Percentiles rank a stretch among this genome's conserved stretches.
Conservation (phyloP, 2,888 invertebrate species). For the Colletes collaris region DNA sequence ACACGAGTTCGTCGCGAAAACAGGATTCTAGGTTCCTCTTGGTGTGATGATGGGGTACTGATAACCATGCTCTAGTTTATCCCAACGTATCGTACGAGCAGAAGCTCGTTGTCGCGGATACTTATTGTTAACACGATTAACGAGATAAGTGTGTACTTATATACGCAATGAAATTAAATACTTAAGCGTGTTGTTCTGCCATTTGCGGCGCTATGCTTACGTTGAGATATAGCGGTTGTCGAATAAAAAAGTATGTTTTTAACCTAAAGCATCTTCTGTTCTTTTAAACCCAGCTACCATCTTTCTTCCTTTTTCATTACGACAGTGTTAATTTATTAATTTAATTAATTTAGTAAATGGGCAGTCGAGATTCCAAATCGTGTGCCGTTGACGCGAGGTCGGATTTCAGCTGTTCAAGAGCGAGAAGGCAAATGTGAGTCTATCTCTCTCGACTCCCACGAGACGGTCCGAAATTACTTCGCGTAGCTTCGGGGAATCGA, state of each 20-base stretch:
- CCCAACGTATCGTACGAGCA: constrained; percentile 22
- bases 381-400: too few relatives aligned
- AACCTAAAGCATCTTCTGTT: constrained; percentile 63
- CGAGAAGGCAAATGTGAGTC: too few relatives aligned
- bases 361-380: too few relatives aligned
- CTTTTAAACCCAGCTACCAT: not conserved
- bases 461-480: too few relatives aligned
- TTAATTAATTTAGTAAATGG: too few relatives aligned
- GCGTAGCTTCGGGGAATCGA: too few relatives aligned
- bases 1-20: constrained; percentile 15
- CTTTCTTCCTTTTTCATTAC: too few relatives aligned
- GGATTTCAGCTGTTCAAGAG: too few relatives aligned
- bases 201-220: constrained; percentile 63
- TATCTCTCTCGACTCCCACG: too few relatives aligned
- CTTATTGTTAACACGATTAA: constrained; percentile 57
- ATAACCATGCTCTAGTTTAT: constrained; percentile 28
- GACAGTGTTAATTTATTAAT: not conserved
- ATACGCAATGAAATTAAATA: constrained; percentile 65
- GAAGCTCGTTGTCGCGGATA: constrained; percentile 36
- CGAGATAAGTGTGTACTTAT: constrained; percentile 75
- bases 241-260: constrained; percentile 78
- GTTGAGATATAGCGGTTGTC: constrained; percentile 68
- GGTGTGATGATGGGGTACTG: constrained; percentile 20
- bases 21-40: constrained; percentile 1
- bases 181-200: constrained; percentile 64